These are phyloP conservation scores for Cephus sareptanus DNA, from an alignment of 2,888 invertebrate genomes.

Conservation along the genomic window DNA sequence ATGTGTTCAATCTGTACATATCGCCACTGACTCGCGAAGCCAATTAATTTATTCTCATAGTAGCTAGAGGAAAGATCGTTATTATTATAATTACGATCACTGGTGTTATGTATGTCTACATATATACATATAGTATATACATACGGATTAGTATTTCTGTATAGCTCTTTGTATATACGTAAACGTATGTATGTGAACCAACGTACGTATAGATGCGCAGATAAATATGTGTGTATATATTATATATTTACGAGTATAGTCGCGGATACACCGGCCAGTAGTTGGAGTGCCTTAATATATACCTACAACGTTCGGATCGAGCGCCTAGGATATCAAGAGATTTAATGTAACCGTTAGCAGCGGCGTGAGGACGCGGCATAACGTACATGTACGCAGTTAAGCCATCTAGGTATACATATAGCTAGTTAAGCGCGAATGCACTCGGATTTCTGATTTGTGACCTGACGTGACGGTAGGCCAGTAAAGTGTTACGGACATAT, in stretches of 20 bases:
- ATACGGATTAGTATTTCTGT: slow-evolving; percentile 27
- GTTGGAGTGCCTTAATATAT: slow-evolving; percentile 54
- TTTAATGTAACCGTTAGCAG: neutral
- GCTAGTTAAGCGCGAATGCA: neutral
- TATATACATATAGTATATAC: slow-evolving; percentile 11
- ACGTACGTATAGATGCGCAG: slow-evolving; percentile 55
- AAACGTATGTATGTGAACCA: slow-evolving; percentile 23
- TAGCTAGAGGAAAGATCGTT: slow-evolving; percentile 31
- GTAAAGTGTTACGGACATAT: neutral
- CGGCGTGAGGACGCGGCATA: neutral
- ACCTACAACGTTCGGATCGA: slow-evolving; percentile 27
- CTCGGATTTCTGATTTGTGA: neutral
- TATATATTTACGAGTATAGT: slow-evolving; percentile 35
- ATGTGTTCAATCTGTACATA: slow-evolving; percentile 59
- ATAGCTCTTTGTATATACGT: slow-evolving; percentile 10
- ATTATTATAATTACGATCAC: slow-evolving; percentile 9
- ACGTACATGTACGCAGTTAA: neutral
- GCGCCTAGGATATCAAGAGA: slow-evolving; percentile 1
- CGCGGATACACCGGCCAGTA: slow-evolving; percentile 54
- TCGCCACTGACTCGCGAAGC: slow-evolving; percentile 31
- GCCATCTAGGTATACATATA: neutral
- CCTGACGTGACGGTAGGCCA: neutral
- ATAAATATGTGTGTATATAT: slow-evolving; percentile 33
- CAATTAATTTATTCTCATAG: slow-evolving; percentile 45
- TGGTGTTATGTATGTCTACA: slow-evolving; percentile 1